Conservation (phyloP, 2,888 invertebrate species). For the Hemaris fuciformis region DNA sequence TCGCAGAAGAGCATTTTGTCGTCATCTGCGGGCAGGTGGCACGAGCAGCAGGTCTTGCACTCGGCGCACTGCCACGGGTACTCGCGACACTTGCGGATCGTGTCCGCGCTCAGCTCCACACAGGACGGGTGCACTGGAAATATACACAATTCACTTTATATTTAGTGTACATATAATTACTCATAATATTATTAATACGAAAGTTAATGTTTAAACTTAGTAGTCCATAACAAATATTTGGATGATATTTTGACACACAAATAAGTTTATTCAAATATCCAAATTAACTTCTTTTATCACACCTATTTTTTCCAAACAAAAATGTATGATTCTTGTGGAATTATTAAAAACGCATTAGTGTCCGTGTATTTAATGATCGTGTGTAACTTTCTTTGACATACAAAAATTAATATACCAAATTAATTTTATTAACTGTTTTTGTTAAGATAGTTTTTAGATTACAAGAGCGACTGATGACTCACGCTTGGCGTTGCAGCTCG, state of each 20-base stretch:
- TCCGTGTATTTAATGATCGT: background rate
- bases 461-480: conserved; percentile 36
- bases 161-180: background rate
- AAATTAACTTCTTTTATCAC: background rate
- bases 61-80: conserved; percentile 97
- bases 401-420: no score
- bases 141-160: background rate
- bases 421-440: no score
- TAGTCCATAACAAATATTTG: no score
- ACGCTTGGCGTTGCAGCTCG: conserved; percentile 81
- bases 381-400: no score
- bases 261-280: background rate
- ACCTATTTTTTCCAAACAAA: background rate
- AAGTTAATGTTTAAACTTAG: no score
- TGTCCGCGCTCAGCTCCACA: conserved; percentile 90
- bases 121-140: conserved; percentile 90
- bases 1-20: conserved; percentile 97
- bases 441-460: no score
- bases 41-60: conserved; percentile 94
- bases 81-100: conserved; percentile 90
- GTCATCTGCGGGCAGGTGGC: conserved; percentile 90
- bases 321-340: no score
- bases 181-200: no score
- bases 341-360: no score
- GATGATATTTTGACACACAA: background rate